phyloP scores from a whole-genome alignment of 1,140 invertebrate species.

The Odontomachus brunneus region DNA sequence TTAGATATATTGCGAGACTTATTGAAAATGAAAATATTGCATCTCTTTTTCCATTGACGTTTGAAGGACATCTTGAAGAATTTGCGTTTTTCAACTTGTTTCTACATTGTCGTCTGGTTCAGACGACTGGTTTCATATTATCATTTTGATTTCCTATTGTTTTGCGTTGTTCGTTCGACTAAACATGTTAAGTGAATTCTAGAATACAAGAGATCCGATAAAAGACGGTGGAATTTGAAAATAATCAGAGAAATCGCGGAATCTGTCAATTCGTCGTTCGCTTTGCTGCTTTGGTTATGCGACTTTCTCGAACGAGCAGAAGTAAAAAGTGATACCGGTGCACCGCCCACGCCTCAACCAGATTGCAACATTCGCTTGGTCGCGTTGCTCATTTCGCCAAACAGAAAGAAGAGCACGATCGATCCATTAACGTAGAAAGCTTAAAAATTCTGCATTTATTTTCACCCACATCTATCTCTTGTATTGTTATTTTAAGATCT shows the following conservation, averaged over 20 bases:
- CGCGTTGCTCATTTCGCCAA: not conserved
- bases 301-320: conserved; percentile 39
- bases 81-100: not conserved
- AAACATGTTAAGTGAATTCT: not conserved
- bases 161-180: not conserved
- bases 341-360: not conserved
- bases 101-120: not conserved
- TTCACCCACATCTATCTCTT: too few species aligned
- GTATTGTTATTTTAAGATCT: too few species aligned
- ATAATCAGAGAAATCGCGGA: not conserved
- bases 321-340: conserved; percentile 18
- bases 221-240: not conserved
- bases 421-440: too few species aligned
- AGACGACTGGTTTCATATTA: too few species aligned
- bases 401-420: too few species aligned
- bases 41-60: not conserved
- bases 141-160: too few species aligned
- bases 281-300: conserved; percentile 7
- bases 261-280: not conserved
- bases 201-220: not conserved
- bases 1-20: too few species aligned
- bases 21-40: too few species aligned
- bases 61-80: not conserved
- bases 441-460: too few species aligned
- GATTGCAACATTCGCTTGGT: not conserved